Conservation (phyloP, 2,888 invertebrate species). For the Platycheirus rosarum region DNA sequence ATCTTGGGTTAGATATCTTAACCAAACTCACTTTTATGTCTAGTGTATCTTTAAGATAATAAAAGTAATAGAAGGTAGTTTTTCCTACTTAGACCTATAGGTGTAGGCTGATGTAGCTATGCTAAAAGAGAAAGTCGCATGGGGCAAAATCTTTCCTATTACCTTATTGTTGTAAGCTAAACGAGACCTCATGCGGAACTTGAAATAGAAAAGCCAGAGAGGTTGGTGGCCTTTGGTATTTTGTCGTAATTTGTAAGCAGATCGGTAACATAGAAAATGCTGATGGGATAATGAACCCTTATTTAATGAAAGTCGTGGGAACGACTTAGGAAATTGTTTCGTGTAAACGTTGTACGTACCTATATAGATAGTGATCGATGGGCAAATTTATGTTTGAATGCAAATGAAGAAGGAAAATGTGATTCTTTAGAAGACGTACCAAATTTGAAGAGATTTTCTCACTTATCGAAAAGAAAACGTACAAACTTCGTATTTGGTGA, state of each 20-base stretch:
- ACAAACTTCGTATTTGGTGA: too few relatives aligned
- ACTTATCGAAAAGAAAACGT: too few relatives aligned
- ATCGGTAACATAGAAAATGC: too few relatives aligned
- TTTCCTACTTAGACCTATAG: too few relatives aligned
- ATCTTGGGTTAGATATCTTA: conserved; percentile 35
- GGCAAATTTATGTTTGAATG: too few relatives aligned
- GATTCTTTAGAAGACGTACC: too few relatives aligned
- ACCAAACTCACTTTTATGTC: conserved; percentile 16
- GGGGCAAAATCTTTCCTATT: conserved; percentile 2
- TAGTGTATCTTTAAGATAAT: not conserved
- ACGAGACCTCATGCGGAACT: conserved; percentile 43
- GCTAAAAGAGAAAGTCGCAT: conserved; percentile 57
- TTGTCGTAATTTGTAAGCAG: not conserved
- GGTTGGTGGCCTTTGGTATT: conserved; percentile 41
- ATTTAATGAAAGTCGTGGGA: conserved; percentile 22
- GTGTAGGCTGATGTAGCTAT: too few relatives aligned
- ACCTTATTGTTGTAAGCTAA: not conserved
- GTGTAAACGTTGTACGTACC: not conserved
- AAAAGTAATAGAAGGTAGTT: conserved; percentile 1
- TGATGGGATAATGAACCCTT: not conserved
- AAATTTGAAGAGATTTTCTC: too few relatives aligned
- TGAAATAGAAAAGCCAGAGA: conserved; percentile 14
- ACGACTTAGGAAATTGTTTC: not conserved
- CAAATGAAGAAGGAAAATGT: too few relatives aligned
- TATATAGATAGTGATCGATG: not conserved